Conservation (phyloP, 1,140 invertebrate species). For the Pomacea maculata region DNA sequence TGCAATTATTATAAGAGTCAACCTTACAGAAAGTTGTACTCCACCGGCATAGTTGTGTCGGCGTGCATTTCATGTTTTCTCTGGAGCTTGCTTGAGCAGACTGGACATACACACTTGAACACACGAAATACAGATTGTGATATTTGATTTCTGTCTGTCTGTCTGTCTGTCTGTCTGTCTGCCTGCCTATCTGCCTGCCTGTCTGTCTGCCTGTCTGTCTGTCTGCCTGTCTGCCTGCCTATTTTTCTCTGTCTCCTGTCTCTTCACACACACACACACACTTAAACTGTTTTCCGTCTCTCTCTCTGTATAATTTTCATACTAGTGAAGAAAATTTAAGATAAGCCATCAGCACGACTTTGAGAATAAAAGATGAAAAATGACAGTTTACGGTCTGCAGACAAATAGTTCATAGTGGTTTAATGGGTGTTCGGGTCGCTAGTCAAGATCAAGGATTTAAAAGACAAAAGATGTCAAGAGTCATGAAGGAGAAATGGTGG, state of each 20-base stretch:
- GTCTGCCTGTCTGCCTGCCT: not conserved
- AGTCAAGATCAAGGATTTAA: not conserved
- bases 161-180: not conserved
- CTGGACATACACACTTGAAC: too few relatives aligned
- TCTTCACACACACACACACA: too few relatives aligned
- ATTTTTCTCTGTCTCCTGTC: too few relatives aligned
- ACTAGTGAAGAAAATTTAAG: not conserved
- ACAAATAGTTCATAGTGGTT: not conserved
- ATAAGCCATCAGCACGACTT: not conserved
- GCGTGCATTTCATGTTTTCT: too few relatives aligned
- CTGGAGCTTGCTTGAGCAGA: too few relatives aligned
- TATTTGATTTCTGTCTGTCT: not conserved
- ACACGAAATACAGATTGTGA: not conserved
- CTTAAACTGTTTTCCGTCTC: not conserved
- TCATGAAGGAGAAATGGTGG: not conserved
- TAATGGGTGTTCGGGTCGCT: not conserved
- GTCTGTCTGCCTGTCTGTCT: not conserved
- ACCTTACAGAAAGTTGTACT: not conserved
- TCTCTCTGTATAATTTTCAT: not conserved
- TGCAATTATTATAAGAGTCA: not conserved
- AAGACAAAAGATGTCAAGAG: not conserved
- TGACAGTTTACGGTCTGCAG: not conserved
- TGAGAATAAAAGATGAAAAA: not conserved
- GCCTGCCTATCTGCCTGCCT: too few relatives aligned
- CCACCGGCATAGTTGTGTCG: too few relatives aligned